These are phyloP conservation scores for Hypanus sabinus DNA, from an alignment of 2,113 vertebrate species.

Conservation along the genomic window DNA sequence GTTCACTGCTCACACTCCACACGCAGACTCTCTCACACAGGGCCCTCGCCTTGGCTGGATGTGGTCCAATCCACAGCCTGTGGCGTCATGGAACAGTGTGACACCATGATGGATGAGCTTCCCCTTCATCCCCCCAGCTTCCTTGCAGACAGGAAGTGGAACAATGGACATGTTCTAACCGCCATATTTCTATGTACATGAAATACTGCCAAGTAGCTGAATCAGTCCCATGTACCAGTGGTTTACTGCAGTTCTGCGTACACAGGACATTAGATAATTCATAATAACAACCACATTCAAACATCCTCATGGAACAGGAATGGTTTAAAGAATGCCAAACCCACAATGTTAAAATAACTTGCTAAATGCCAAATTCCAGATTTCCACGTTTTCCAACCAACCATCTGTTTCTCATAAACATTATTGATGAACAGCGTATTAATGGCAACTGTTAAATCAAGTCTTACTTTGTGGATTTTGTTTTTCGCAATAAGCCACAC, in stretches of 20 bases:
- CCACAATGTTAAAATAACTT: not conserved
- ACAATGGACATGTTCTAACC: not conserved
- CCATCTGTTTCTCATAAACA: not conserved
- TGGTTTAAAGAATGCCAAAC: not conserved
- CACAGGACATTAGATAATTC: constrained; percentile 23
- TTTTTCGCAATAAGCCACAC: not conserved
- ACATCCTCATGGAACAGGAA: constrained; percentile 9
- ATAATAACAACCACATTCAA: not conserved
- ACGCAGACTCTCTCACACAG: too few relatives aligned
- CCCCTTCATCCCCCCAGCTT: not conserved
- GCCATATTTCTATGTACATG: not conserved
- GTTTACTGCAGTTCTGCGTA: not conserved
- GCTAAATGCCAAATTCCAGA: not conserved
- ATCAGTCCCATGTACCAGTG: not conserved
- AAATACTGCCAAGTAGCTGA: not conserved
- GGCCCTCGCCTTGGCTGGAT: too few relatives aligned
- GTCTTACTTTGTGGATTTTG: not conserved
- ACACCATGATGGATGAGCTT: too few relatives aligned
- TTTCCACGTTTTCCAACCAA: not conserved
- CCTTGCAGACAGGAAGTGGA: not conserved
- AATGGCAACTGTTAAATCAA: not conserved
- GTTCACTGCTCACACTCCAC: too few relatives aligned
- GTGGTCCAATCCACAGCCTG: too few relatives aligned
- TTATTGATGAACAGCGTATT: not conserved
- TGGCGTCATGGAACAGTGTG: too few relatives aligned